phyloP scores from a whole-genome alignment of 2,113 vertebrate species.

The Gopherus flavomarginatus region DNA sequence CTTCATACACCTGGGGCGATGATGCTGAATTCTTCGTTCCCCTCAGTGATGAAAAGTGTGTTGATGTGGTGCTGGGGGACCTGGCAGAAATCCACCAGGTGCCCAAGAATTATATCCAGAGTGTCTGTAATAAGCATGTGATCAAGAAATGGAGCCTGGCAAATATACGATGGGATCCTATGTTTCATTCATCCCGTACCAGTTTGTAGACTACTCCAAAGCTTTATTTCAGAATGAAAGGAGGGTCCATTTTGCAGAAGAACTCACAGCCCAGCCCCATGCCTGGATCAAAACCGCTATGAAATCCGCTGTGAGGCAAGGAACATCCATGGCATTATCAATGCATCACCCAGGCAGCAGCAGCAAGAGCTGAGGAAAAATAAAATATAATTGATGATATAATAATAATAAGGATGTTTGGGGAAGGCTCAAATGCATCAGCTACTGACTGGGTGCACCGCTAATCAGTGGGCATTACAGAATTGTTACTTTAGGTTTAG shows the following conservation, averaged over 20 bases:
- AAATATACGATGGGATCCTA: constrained; percentile 80
- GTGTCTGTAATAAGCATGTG: constrained; percentile 64
- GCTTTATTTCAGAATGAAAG: constrained; percentile 79
- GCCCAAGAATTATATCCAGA: constrained; percentile 57
- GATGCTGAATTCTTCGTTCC: constrained; percentile 83
- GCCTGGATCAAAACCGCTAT: constrained; percentile 88
- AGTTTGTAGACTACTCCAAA: constrained; percentile 70
- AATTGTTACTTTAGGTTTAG: background rate
- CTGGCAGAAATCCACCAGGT: constrained; percentile 80
- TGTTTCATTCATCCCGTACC: constrained; percentile 84
- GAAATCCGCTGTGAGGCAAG: constrained; percentile 83
- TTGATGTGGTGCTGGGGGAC: constrained; percentile 76
- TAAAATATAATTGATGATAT: background rate
- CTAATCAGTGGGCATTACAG: background rate
- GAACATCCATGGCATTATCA: constrained; percentile 74
- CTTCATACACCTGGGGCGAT: constrained; percentile 84
- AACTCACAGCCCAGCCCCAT: constrained; percentile 84
- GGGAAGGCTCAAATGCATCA: background rate
- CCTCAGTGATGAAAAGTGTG: constrained; percentile 49
- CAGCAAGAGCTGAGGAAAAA: accelerated
- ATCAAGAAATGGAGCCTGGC: constrained; percentile 86
- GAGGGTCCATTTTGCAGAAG: constrained; percentile 84
- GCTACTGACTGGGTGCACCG: background rate
- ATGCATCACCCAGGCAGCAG: accelerated
- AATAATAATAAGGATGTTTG: background rate